phyloP scores from a whole-genome alignment of 2,888 invertebrate species.

The Podabrus alpinus region DNA sequence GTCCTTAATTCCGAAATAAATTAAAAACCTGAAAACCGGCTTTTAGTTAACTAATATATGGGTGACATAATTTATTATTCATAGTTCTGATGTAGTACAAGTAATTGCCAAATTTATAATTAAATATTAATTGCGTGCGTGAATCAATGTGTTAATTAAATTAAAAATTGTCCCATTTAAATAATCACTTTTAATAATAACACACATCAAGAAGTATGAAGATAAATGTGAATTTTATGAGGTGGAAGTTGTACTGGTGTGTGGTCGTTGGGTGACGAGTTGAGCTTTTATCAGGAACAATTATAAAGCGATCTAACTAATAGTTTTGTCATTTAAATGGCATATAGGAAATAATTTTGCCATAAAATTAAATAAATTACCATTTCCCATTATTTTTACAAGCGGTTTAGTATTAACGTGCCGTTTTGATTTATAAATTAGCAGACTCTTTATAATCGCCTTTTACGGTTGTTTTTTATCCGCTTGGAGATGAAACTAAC shows the following conservation, averaged over 20 bases:
- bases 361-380: not conserved
- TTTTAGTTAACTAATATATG: not conserved
- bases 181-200: conserved; percentile 10
- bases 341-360: not conserved
- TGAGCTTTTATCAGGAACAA: conserved; percentile 13
- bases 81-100: not conserved
- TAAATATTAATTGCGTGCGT: not conserved
- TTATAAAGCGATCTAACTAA: conserved; percentile 8
- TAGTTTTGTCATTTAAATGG: conserved; percentile 1
- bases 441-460: not conserved
- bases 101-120: not conserved
- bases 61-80: not conserved
- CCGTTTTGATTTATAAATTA: not conserved
- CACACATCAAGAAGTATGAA: conserved; percentile 8
- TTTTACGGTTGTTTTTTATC: not conserved
- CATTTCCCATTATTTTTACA: not conserved
- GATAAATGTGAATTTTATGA: conserved; percentile 29
- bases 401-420: not conserved
- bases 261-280: conserved; percentile 19
- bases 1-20: not conserved
- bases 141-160: conserved; percentile 17
- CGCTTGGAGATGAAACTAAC: conserved; percentile 7
- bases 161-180: conserved; percentile 9
- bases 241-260: conserved; percentile 13
- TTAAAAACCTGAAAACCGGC: not conserved